A percentile compares a stretch with the other conserved stretches of the same genome.
These are phyloP conservation scores for Philopedon plagiatum DNA, from an alignment of 2,888 invertebrate genomes.

Conservation along the genomic window DNA sequence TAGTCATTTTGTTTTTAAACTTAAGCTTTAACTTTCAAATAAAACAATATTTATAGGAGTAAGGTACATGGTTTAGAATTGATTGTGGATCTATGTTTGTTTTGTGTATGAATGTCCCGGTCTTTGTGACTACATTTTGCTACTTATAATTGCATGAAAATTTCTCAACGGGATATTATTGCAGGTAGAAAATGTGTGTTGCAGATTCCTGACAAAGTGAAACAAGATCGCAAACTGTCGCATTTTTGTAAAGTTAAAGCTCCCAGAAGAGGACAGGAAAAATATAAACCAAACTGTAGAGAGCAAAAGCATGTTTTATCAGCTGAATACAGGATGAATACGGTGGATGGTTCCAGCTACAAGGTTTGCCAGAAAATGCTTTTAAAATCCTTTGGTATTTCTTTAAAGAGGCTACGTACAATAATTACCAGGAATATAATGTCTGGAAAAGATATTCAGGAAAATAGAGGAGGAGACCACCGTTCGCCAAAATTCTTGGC, in stretches of 20 bases:
- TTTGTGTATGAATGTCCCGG: too few relatives aligned
- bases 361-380: not conserved
- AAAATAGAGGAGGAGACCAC: conserved; percentile 8
- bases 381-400: conserved; percentile 1
- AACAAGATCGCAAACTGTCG: conserved; percentile 3
- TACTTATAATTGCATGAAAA: not conserved
- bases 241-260: not conserved
- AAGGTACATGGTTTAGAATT: too few relatives aligned
- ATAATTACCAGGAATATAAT: not conserved
- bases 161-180: not conserved
- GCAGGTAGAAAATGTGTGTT: not conserved
- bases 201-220: not conserved
- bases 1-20: too few relatives aligned
- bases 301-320: too few relatives aligned
- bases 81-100: too few relatives aligned
- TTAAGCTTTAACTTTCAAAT: too few relatives aligned
- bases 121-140: too few relatives aligned
- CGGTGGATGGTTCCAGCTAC: not conserved
- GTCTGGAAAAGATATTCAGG: not conserved
- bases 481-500: not conserved
- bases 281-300: not conserved
- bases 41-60: too few relatives aligned
- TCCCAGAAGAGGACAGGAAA: not conserved
- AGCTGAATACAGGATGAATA: not conserved
- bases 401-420: conserved; percentile 1